Conservation (phyloP, 2,888 invertebrate genomes). For the Biston betularia region DNA sequence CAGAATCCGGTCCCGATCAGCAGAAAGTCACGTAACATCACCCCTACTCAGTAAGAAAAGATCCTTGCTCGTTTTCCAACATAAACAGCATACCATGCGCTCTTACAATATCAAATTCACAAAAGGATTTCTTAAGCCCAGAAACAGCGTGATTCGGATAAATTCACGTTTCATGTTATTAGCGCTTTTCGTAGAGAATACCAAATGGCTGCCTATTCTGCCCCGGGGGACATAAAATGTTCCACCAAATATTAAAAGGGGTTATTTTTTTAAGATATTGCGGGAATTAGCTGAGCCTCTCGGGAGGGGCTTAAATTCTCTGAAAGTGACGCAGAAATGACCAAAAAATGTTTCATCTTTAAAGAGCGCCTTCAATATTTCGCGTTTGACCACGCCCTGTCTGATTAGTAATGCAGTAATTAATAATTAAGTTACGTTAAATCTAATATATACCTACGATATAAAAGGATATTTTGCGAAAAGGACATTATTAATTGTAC, state of each 20-base stretch:
- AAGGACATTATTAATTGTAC: too few relatives aligned
- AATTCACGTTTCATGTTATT: constrained; percentile 11
- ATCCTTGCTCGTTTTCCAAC: too few relatives aligned
- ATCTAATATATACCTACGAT: too few relatives aligned
- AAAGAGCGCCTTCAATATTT: not conserved
- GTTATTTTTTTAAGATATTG: constrained; percentile 17
- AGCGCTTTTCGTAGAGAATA: constrained; percentile 14
- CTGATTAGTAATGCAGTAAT: too few relatives aligned
- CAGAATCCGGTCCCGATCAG: too few relatives aligned
- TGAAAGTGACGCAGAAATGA: not conserved
- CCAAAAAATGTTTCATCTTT: not conserved
- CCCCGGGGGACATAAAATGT: constrained; percentile 11
- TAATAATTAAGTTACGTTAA: too few relatives aligned
- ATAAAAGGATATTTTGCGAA: too few relatives aligned
- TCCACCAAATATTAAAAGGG: constrained; percentile 22
- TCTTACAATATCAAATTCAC: constrained; percentile 7
- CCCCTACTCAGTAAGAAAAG: too few relatives aligned
- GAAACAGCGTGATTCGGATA: constrained; percentile 10
- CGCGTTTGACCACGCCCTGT: too few relatives aligned
- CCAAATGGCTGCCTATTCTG: constrained; percentile 6
- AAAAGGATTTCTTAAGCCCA: constrained; percentile 1
- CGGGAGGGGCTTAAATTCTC: not conserved
- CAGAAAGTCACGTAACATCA: too few relatives aligned
- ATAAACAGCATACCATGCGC: not conserved
- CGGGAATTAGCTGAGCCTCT: constrained; percentile 3